phyloP scores from a whole-genome alignment of 2,113 vertebrate species.

The Isurus oxyrinchus region DNA sequence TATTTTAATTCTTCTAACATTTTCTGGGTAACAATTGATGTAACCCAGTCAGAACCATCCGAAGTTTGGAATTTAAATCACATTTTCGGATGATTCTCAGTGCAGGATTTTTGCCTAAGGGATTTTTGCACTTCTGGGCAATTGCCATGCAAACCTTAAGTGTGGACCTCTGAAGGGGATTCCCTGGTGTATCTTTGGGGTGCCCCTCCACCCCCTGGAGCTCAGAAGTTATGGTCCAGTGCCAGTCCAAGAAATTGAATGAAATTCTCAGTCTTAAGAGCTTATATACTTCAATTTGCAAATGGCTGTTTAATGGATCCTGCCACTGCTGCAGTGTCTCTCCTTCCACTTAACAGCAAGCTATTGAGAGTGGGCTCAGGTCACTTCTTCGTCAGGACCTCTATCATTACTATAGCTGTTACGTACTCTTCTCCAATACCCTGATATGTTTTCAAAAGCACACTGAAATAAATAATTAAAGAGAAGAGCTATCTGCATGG shows the following conservation, averaged over 20 bases:
- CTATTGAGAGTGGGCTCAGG: not conserved
- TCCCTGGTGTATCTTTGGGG: no score
- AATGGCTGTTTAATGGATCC: not conserved
- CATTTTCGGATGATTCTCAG: no score
- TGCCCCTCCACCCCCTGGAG: no score
- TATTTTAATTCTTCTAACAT: no score
- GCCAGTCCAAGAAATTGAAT: not conserved
- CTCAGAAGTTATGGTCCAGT: not conserved
- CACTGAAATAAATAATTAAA: not conserved
- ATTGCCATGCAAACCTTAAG: no score
- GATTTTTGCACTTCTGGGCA: no score
- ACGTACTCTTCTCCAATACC: not conserved
- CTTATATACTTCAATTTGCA: not conserved
- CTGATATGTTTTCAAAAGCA: not conserved
- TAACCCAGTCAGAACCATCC: no score
- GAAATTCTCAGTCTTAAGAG: not conserved
- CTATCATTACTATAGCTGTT: not conserved
- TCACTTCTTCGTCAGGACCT: not conserved
- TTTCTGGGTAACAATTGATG: no score
- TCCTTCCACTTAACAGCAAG: not conserved
- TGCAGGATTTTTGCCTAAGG: no score
- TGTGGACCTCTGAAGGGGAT: no score
- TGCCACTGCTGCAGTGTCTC: not conserved
- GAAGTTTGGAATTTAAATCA: no score
- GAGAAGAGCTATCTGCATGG: not conserved